Base-by-base conservation (phyloP, 1,140 invertebrate genomes). In the Aphaenogaster rudis region DNA sequence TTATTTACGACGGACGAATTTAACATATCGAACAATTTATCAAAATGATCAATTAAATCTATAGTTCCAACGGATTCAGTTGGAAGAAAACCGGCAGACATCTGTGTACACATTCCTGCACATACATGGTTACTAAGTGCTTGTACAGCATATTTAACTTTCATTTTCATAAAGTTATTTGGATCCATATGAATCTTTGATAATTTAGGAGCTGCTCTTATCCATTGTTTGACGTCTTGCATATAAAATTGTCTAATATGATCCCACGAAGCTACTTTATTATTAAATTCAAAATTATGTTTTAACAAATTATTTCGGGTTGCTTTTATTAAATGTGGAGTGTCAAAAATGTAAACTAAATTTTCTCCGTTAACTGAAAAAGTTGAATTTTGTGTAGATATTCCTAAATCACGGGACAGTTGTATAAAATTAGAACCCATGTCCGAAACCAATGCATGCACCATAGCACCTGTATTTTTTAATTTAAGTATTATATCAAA, bases 71-170 rank as follows among this genome's bases (percentile, higher is more conserved):
- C 3, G 36, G 48, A 48, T n/a, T 54, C 6, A 54, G 0, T 36
- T 39, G 48, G 15, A 36, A 72, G 48, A 28, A 72, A 52, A n/a
- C 72, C 72, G 1, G 1, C 42, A 9, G 36, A 42, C 9, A 76
- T 57, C 21, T 57, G 52, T 7, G 52, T 39, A 13, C 52, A 76
- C 72, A 57, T 76, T 1, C 52, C 52, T 21, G 72, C 72, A 76
- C 9, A 36, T 57, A 76, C 52, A 2, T 7, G 7, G 42, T 57
- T 42, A 57, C 36, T 76, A 42, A 76, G 59, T 21, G 59, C 7
- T 57, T 76, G 52, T 0, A 76, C 33, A 0, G 21, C 45, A 8
- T 50, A 71, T 50, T 71, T 71, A 15, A 71, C 67, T 50, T 71
- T 71, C 11, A 71, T 52, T 71, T 71, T 71, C 52, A 15, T 0